A percentile compares a stretch with the other conserved stretches of the same genome.
Conservation (phyloP, 2,113 vertebrate species). For the Sigmodon hispidus region DNA sequence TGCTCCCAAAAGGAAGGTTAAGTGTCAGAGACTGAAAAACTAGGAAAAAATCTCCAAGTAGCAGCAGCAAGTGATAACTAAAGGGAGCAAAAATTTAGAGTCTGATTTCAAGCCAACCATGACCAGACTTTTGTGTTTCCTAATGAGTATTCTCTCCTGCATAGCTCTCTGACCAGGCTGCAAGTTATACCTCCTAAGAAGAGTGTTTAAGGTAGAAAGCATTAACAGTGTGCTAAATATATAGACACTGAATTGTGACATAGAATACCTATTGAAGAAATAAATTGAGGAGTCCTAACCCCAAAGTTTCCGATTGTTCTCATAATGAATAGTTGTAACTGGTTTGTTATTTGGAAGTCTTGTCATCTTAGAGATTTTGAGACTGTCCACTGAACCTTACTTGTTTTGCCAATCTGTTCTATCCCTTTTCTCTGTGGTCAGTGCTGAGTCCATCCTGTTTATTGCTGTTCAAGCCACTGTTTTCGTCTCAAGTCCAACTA, state of each 20-base stretch:
- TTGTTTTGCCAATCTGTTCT: not conserved
- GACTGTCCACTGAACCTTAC: not conserved
- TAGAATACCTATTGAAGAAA: not conserved
- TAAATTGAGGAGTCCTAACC: not conserved
- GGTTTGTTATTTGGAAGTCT: not conserved
- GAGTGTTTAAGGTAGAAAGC: not conserved
- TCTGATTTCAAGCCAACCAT: not conserved
- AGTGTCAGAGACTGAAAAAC: not conserved
- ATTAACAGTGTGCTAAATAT: not conserved
- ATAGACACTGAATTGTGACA: not conserved
- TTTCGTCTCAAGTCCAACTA: not conserved
- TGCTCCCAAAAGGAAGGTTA: not conserved
- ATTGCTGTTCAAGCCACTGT: not conserved
- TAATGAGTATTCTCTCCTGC: not conserved
- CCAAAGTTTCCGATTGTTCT: not conserved
- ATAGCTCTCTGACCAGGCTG: not conserved
- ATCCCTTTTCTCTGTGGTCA: not conserved
- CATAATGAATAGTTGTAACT: not conserved
- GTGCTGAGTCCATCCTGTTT: not conserved
- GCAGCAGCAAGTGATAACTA: not conserved
- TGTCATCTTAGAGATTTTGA: not conserved
- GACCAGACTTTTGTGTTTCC: not conserved
- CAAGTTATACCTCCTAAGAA: slow-evolving; percentile 10
- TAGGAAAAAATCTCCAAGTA: not conserved
- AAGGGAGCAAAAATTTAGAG: not conserved